Percentiles rank a stretch among this genome's conserved stretches.
Evolutionary conservation across 2,888 invertebrate genomes (phyloP).

Genomic region (Calameuta pallipes): DNA sequence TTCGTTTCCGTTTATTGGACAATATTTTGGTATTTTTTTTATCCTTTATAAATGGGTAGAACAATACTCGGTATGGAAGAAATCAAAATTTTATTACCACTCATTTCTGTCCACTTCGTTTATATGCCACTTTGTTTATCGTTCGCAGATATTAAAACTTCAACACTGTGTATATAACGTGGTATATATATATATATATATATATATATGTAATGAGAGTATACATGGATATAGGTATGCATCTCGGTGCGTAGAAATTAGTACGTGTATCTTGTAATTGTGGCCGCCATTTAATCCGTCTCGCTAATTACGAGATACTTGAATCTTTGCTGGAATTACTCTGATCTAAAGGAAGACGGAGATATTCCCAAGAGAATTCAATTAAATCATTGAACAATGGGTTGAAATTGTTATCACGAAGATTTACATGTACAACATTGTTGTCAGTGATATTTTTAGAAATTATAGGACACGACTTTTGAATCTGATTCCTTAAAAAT

Average conservation of each 20-base stretch:
- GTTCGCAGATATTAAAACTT: slow-evolving; percentile 57
- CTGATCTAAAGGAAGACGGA: background rate
- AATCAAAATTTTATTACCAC: slow-evolving; percentile 53
- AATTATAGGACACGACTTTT: background rate
- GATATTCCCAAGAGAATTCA: background rate
- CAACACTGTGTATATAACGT: background rate
- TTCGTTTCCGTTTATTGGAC: background rate
- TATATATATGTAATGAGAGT: too few species aligned
- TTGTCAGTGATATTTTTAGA: background rate
- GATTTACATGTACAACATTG: background rate
- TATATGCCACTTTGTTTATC: slow-evolving; percentile 57
- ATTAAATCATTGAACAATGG: background rate
- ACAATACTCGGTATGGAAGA: slow-evolving; percentile 3
- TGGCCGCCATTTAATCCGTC: background rate
- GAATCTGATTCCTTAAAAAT: background rate
- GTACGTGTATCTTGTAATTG: background rate
- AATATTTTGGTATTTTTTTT: background rate
- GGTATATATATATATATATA: background rate
- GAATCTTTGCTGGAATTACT: background rate
- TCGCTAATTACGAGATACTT: background rate
- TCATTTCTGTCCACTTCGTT: slow-evolving; percentile 56
- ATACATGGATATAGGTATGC: too few species aligned
- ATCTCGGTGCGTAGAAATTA: background rate
- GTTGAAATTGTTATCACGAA: background rate
- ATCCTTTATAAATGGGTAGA: background rate